Conservation (phyloP, 2,797 vertebrate species). For the Kryptopterus vitreolus region DNA sequence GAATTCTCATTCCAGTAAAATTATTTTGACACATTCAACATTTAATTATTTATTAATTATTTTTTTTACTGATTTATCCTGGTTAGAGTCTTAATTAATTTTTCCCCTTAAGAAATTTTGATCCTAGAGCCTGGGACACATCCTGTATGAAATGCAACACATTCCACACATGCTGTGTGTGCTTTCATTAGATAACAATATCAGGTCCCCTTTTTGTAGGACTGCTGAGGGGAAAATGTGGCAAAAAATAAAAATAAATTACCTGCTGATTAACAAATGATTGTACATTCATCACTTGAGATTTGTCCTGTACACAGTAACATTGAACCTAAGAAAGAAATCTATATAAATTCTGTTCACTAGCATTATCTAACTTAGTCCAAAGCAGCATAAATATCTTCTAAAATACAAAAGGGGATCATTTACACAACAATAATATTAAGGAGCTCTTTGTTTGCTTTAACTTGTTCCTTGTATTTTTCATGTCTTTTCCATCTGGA, state of each 20-base stretch:
- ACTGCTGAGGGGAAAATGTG: background rate
- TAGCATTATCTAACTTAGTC: background rate
- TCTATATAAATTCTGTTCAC: background rate
- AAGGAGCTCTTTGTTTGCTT: constrained; percentile 14
- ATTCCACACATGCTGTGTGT: background rate
- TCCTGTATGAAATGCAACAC: background rate
- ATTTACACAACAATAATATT: background rate
- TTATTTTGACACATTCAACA: background rate
- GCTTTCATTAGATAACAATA: constrained; percentile 7
- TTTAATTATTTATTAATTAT: background rate
- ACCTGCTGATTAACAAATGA: background rate
- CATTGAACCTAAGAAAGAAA: background rate
- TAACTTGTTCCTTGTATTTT: constrained; percentile 18
- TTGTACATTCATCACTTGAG: background rate
- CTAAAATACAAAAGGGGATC: background rate
- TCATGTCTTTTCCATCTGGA: constrained; percentile 14
- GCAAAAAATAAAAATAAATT: no score
- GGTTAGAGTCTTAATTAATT: background rate
- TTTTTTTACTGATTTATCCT: background rate
- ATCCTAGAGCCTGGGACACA: background rate
- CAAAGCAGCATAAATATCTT: background rate
- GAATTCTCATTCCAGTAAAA: background rate
- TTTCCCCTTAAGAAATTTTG: background rate
- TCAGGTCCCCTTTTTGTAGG: background rate
- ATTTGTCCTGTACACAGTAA: background rate